A percentile compares a stretch with the other conserved stretches of the same genome.
These are phyloP conservation scores for Drosophila novamexicana DNA, from an alignment of 1,140 invertebrate genomes.

Conservation along the genomic window DNA sequence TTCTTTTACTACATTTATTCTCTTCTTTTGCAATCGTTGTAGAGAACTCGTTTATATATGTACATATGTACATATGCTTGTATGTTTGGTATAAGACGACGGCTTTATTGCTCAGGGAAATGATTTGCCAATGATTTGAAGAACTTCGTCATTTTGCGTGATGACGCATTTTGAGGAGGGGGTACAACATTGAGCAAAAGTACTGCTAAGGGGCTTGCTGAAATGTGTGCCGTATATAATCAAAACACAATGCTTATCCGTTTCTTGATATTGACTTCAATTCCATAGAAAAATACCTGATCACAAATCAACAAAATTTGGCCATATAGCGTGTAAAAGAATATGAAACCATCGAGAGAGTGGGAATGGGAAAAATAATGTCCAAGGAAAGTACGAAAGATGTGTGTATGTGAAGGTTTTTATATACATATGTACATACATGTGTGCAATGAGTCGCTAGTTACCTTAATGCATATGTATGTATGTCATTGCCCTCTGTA, in stretches of 20 bases:
- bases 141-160: not conserved
- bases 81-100: slow-evolving; percentile 2
- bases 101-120: slow-evolving; percentile 14
- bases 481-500: slow-evolving; percentile 22
- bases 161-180: slow-evolving; percentile 6
- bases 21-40: not conserved
- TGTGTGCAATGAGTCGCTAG: slow-evolving; percentile 15
- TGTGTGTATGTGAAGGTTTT: slow-evolving; percentile 11
- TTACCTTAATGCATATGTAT: not conserved
- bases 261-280: slow-evolving; percentile 2
- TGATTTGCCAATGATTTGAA: slow-evolving; percentile 30
- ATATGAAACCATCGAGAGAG: slow-evolving; percentile 4
- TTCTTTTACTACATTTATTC: not conserved
- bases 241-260: slow-evolving; percentile 1
- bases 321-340: not conserved
- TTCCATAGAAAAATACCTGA: slow-evolving; percentile 1
- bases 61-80: not conserved
- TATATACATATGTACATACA: slow-evolving; percentile 42
- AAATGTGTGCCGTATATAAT: slow-evolving; percentile 18
- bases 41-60: slow-evolving; percentile 28
- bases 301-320: not conserved
- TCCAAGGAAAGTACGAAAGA: slow-evolving; percentile 16
- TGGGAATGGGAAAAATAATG: not conserved
- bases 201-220: not conserved
- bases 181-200: not conserved